Base-by-base conservation (phyloP, 1,140 invertebrate species). In the Phthorimaea operculella region DNA sequence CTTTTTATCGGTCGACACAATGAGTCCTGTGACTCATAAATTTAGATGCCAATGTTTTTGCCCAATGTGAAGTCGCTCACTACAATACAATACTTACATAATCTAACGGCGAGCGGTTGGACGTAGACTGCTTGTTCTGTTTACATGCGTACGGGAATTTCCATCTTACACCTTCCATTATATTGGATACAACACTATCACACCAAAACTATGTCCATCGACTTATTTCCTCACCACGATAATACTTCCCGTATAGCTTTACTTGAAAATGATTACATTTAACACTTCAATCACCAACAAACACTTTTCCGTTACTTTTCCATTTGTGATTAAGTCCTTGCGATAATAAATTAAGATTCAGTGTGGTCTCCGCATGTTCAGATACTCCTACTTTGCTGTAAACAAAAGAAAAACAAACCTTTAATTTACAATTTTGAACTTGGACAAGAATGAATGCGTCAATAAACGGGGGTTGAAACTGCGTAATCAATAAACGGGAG, bases 101-200 rank as follows among this genome's bases (percentile, higher is more conserved):
- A 64, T 62, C 68, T 64, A 68, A 63, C 57, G 45, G 60, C 66
- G 63, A 66, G 64, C 65, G 57, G 60, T 59, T 68, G 65, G 69
- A 74, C 69, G 68, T 72, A 74, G 64, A 66, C 54, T 55, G 52
- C 60, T 66, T 65, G 58, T 68, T 72, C 61, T 60, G 54, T 64
- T 28, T 58, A 63, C 65, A 47, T 70, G 55, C 64, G 70, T 70
- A 70, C 79, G 81, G 81, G 81, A 82, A 76, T 74, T 72, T 71
- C 72, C 66, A 64, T 61, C 71, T 72, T 59, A 68, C 68, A 64
- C 74, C 81, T 84, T 84, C 81, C 81, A 82, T 76, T 62, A 72
- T 73, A 77, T 72, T 76, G 81, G 81, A 84, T 82, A 84, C 81
- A 84, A 84, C 81, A 82, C 79, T 81, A 74, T 73, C 81, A 80